These are phyloP conservation scores for Oasisia sp. DNA, from an alignment of 2,888 invertebrate species.

Conservation along the genomic window DNA sequence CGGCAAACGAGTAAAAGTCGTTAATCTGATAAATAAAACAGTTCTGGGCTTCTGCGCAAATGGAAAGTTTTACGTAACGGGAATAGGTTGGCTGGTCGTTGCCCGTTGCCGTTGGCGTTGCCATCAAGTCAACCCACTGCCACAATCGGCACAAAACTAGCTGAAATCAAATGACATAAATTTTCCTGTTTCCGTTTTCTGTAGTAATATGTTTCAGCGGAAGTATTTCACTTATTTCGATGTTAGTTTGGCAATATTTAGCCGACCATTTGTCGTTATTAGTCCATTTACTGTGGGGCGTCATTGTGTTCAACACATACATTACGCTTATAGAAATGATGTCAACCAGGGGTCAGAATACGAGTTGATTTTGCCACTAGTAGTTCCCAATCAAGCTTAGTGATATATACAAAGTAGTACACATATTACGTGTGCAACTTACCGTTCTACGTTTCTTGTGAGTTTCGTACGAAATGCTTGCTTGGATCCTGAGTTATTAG, in stretches of 20 bases:
- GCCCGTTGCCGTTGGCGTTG: not conserved
- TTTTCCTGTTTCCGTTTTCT: not conserved
- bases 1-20: not conserved
- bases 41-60: not conserved
- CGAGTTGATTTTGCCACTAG: not conserved
- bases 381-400: not conserved
- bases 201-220: not conserved
- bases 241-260: not conserved
- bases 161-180: not conserved
- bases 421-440: not conserved
- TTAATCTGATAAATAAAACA: not conserved
- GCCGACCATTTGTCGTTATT: not conserved
- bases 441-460: constrained; percentile 2
- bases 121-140: not conserved
- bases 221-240: not conserved
- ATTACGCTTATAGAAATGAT: not conserved
- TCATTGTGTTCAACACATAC: not conserved
- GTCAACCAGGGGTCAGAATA: constrained; percentile 13
- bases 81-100: not conserved
- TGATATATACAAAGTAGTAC: not conserved
- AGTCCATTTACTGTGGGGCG: not conserved
- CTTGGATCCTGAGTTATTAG: not conserved
- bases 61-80: not conserved
- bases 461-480: not conserved
- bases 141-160: not conserved